Percentiles rank a stretch among this genome's conserved stretches.
These are phyloP conservation scores for Poliocrania exsul DNA, from an alignment of 2,797 vertebrate genomes.

Conservation along the genomic window DNA sequence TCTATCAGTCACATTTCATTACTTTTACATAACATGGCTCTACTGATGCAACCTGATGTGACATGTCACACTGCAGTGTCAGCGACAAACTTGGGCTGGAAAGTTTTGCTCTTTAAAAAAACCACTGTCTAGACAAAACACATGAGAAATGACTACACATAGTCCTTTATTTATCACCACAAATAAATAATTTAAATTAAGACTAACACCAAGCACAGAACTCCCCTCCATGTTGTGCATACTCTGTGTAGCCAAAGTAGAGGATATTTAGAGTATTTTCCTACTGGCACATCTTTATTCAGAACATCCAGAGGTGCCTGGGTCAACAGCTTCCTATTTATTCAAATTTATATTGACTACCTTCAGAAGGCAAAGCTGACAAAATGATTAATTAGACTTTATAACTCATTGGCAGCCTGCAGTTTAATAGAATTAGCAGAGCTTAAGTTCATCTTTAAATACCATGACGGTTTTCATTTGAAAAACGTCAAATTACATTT, in stretches of 20 bases:
- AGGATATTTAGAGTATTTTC: conserved; percentile 16
- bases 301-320: conserved; percentile 55
- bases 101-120: conserved; percentile 55
- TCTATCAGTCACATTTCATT: conserved; percentile 77
- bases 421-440: conserved; percentile 81
- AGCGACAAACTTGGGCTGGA: conserved; percentile 64
- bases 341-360: conserved; percentile 79
- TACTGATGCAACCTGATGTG: conserved; percentile 75
- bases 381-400: conserved; percentile 81
- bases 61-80: conserved; percentile 71
- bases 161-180: not conserved
- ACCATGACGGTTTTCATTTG: conserved; percentile 72
- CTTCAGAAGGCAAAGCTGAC: conserved; percentile 76
- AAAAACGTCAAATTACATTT: conserved; percentile 76
- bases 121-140: not conserved
- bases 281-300: conserved; percentile 47
- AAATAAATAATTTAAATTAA: not conserved
- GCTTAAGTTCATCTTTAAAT: conserved; percentile 80
- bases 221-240: not conserved
- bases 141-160: not conserved
- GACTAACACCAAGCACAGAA: not conserved
- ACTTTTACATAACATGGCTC: conserved; percentile 66
- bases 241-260: not conserved
- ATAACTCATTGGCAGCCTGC: conserved; percentile 75
- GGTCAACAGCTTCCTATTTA: conserved; percentile 77